A percentile compares a stretch with the other conserved stretches of the same genome.
Evolutionary conservation across 2,797 vertebrate genomes (phyloP).

Genomic region (Hippoglossus hippoglossus): DNA sequence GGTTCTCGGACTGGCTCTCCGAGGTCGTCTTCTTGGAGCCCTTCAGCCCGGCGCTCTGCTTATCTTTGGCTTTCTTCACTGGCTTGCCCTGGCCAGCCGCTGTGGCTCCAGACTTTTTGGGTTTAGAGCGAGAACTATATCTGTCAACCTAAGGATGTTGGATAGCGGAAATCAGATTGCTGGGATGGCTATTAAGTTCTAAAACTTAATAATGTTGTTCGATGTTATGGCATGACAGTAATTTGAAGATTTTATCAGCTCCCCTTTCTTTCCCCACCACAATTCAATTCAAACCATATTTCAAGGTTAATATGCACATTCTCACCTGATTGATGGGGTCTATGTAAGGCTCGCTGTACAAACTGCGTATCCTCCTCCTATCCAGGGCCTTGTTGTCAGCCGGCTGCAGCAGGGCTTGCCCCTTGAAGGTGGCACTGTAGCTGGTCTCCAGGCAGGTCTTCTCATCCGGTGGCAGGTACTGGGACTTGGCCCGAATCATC

Average conservation of each 20-base stretch:
- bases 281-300: not conserved
- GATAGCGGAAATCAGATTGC: conserved; percentile 64
- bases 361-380: conserved; percentile 94
- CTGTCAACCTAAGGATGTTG: conserved; percentile 90
- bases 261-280: not conserved
- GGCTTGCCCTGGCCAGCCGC: conserved; percentile 88
- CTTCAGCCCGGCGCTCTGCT: conserved; percentile 86
- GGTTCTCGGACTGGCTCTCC: conserved; percentile 84
- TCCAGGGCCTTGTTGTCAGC: conserved; percentile 90
- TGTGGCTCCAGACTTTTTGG: conserved; percentile 89
- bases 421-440: conserved; percentile 94
- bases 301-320: not conserved
- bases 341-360: conserved; percentile 94
- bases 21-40: conserved; percentile 91
- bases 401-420: conserved; percentile 82
- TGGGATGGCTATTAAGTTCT: conserved; percentile 22
- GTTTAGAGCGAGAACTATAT: conserved; percentile 91
- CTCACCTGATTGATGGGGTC: conserved; percentile 91
- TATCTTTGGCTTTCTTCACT: conserved; percentile 95
- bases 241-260: not conserved
- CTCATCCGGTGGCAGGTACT: conserved; percentile 91
- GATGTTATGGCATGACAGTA: conserved; percentile 10
- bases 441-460: conserved; percentile 93
- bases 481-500: conserved; percentile 90
- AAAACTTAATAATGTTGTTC: conserved; percentile 17